phyloP scores from a whole-genome alignment of 2,888 invertebrate genomes.

The Apantesis nais region DNA sequence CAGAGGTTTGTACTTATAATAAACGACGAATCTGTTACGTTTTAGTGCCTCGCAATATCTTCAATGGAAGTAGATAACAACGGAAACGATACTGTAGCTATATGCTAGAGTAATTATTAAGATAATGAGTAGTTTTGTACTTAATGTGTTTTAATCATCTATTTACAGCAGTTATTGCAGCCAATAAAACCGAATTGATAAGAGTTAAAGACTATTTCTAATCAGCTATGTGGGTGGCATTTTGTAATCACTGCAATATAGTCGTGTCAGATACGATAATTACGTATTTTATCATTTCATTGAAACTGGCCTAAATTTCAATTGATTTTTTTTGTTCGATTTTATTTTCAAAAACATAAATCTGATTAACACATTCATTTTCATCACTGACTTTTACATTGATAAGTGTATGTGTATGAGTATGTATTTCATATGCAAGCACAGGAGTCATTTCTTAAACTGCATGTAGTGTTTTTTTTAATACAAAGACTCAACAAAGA shows the following conservation, averaged over 20 bases:
- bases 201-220: neutral
- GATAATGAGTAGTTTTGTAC: neutral
- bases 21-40: neutral
- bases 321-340: neutral
- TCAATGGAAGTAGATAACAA: neutral
- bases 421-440: too few species aligned
- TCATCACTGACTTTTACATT: neutral
- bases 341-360: neutral
- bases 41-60: neutral
- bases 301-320: neutral
- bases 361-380: neutral
- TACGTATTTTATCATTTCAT: neutral
- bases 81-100: neutral
- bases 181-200: conserved; percentile 3
- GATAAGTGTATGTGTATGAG: neutral
- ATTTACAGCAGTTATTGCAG: neutral
- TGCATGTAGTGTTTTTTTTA: neutral
- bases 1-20: neutral
- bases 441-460: too few species aligned
- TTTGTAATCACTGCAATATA: neutral
- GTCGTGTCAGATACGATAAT: neutral
- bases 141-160: conserved; percentile 1
- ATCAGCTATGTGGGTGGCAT: conserved; percentile 7
- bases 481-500: too few species aligned
- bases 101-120: neutral